Conservation (phyloP, 2,113 vertebrate genomes). For the Forbesichthys papilliferus region DNA sequence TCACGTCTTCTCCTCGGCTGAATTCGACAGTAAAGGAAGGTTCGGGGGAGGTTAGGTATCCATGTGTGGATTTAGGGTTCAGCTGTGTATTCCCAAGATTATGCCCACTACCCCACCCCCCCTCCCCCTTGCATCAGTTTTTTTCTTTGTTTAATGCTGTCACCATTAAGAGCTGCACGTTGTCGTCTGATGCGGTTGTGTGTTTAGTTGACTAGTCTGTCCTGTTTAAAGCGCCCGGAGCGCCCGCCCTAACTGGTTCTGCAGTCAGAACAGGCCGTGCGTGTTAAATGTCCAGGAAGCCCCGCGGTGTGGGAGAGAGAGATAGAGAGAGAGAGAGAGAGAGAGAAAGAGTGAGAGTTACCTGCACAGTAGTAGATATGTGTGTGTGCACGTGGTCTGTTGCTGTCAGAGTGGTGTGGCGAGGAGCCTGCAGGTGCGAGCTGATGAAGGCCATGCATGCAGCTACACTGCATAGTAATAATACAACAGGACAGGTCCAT, state of each 20-base stretch:
- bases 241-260: conserved; percentile 56
- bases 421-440: conserved; percentile 34
- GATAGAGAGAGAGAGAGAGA: not conserved
- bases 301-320: not conserved
- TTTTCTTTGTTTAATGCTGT: conserved; percentile 50
- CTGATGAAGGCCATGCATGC: too few species aligned
- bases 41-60: conserved; percentile 62
- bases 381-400: conserved; percentile 49
- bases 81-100: conserved; percentile 73
- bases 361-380: conserved; percentile 48
- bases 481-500: not conserved
- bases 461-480: too few species aligned
- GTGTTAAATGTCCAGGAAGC: conserved; percentile 46
- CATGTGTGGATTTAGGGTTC: conserved; percentile 72
- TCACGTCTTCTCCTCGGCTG: conserved; percentile 44
- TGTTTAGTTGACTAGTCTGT: conserved; percentile 1
- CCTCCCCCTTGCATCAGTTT: conserved; percentile 27
- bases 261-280: conserved; percentile 32
- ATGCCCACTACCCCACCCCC: conserved; percentile 47
- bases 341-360: not conserved
- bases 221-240: conserved; percentile 64
- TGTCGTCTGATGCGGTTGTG: conserved; percentile 11
- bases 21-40: conserved; percentile 49
- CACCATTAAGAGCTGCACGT: conserved; percentile 47
- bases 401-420: not conserved